Conservation (phyloP, 2,888 invertebrate genomes). For the Oxycera nigricornis region DNA sequence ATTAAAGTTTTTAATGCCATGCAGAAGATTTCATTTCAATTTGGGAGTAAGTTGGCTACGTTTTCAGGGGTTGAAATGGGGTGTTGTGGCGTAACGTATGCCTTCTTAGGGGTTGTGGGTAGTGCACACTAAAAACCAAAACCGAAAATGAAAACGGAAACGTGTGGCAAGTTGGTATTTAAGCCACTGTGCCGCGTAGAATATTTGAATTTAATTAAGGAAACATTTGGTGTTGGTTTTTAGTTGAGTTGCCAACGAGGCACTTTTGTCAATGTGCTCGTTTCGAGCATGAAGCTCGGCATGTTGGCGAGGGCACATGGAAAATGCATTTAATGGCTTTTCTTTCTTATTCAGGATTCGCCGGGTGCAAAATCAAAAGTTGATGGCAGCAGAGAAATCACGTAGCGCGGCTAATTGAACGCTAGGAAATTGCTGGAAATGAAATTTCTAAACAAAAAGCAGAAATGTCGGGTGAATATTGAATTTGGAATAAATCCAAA, state of each 20-base stretch:
- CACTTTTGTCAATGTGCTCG: constrained; percentile 30
- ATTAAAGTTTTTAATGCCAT: constrained; percentile 50
- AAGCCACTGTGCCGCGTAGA: constrained; percentile 38
- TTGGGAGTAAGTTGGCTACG: constrained; percentile 18
- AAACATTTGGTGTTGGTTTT: constrained; percentile 47
- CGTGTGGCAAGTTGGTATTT: constrained; percentile 35
- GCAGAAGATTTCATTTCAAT: constrained; percentile 48
- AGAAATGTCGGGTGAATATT: too few species aligned
- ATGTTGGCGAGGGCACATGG: not conserved
- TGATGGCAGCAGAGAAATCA: too few species aligned
- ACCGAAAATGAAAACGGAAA: constrained; percentile 30
- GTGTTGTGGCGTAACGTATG: not conserved
- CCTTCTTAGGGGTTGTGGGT: too few species aligned
- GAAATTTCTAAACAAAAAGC: too few species aligned
- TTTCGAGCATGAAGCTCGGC: not conserved
- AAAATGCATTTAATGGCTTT: not conserved
- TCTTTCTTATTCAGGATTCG: not conserved
- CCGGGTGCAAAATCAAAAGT: not conserved
- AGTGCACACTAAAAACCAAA: constrained; percentile 10
- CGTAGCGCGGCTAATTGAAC: too few species aligned
- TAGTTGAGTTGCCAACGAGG: constrained; percentile 28
- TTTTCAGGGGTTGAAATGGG: not conserved
- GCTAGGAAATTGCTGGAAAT: too few species aligned
- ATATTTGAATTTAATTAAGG: constrained; percentile 48
- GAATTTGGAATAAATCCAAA: too few species aligned